Base-by-base conservation (phyloP, 2,797 vertebrate genomes). In the Siniperca obscura region DNA sequence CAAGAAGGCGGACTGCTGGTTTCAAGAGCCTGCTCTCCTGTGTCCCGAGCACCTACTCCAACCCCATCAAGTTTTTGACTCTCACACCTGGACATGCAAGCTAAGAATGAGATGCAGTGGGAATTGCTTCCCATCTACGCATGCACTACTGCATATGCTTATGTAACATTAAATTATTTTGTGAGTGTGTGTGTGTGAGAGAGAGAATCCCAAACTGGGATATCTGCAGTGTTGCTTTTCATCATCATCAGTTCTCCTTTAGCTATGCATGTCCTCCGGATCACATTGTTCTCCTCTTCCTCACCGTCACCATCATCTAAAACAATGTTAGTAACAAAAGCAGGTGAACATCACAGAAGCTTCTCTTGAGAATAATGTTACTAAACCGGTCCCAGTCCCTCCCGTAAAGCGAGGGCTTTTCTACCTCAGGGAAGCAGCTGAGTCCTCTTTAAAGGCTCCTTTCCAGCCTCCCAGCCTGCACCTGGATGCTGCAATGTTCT, bases 401-500 rank as follows among this genome's bases (percentile, higher is more conserved):
- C 61, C 65, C 34, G 62, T 42, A 73, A 80, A 74, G 52, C 19
- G 4, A 69, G 34, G 68, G 30, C 61, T 72, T 70, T 52, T 70
- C 78, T 56, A 30, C 82, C 75, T 85, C n/a, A 27, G 78, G 82
- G 75, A 61, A 70, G 56, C 48, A 55, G 74, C 74, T 59, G 44
- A 65, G 62, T 75, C 56, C 42, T 86, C 69, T 82, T 86, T 76
- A 82, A 74, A 85, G 80, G 80, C 40, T 71, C 74, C 81, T 81
- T 64, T 70, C 66, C 67, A 53, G 68, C 59, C 74, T 90, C 75
- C 78, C 80, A 70, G 76, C 75, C 64, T 81, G 85, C 82, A 89
- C 86, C 86, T 90, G 90, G 82, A 81, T 50, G 74, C 89, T 38
- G 78, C 56, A 36, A 46, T 62, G 80, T 87, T 90, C 61, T 2